Percentiles rank a stretch among this genome's conserved stretches.
Conservation (phyloP, 53 echinoderm and acorn worm species). For the Arbacia lixula region DNA sequence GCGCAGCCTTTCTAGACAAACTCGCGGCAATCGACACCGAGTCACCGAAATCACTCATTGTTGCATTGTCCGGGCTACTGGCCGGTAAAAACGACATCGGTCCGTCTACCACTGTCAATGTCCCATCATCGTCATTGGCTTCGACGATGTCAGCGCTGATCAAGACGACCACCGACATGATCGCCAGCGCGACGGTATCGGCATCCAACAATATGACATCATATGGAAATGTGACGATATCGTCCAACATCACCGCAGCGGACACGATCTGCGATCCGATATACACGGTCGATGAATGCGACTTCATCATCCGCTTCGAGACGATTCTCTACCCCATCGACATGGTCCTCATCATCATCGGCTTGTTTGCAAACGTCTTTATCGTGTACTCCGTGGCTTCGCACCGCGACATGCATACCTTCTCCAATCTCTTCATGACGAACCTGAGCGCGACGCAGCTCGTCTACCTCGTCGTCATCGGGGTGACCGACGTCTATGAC, state of each 20-base stretch:
- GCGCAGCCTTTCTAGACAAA: no score
- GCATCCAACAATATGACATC: no score
- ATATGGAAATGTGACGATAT: no score
- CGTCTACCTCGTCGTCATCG: conserved; percentile 35
- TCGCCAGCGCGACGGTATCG: no score
- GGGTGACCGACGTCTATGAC: conserved; percentile 39
- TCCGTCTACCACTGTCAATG: no score
- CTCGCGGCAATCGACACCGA: no score
- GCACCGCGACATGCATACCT: conserved; percentile 16
- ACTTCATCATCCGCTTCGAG: conserved; percentile 24
- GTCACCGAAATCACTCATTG: no score
- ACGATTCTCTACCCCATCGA: conserved; percentile 14
- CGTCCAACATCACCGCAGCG: neutral
- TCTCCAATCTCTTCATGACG: conserved; percentile 38
- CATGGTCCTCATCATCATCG: conserved; percentile 26
- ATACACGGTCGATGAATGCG: conserved; percentile 25
- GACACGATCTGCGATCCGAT: neutral
- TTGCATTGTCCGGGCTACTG: no score
- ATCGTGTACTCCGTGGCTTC: conserved; percentile 16
- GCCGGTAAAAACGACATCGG: no score
- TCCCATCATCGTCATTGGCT: no score
- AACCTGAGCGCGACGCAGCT: conserved; percentile 30
- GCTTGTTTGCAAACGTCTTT: conserved; percentile 20
- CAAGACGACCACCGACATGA: no score
- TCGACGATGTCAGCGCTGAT: no score